A percentile compares a stretch with the other conserved stretches of the same genome.
Conservation (phyloP, 2,888 invertebrate species). For the Xestobium rufovillosum region DNA sequence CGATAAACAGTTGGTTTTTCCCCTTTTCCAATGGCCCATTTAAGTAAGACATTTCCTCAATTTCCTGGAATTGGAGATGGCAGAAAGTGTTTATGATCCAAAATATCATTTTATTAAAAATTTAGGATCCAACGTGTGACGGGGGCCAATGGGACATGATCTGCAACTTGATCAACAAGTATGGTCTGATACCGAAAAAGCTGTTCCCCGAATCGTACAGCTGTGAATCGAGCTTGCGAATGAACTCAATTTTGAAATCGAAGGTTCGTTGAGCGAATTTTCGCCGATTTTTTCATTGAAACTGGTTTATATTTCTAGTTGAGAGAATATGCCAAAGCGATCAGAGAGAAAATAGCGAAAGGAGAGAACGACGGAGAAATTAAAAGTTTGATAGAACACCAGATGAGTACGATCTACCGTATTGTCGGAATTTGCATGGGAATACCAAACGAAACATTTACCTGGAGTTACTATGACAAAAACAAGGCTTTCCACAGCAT, state of each 20-base stretch:
- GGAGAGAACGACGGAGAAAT: constrained; percentile 57
- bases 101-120: no score
- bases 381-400: constrained; percentile 54
- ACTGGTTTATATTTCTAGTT: constrained; percentile 50
- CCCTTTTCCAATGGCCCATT: no score
- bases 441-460: constrained; percentile 70
- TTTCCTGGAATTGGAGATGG: no score
- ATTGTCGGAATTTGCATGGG: constrained; percentile 80
- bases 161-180: constrained; percentile 75
- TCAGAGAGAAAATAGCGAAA: constrained; percentile 56
- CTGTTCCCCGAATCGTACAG: constrained; percentile 79
- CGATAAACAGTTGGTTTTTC: no score
- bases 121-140: constrained; percentile 70
- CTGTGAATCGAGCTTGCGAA: constrained; percentile 62
- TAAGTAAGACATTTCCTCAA: no score
- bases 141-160: constrained; percentile 94
- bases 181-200: constrained; percentile 83
- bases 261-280: constrained; percentile 68
- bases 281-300: neutral
- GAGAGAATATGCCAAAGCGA: constrained; percentile 69
- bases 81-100: no score
- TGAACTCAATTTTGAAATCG: constrained; percentile 74
- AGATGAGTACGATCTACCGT: constrained; percentile 68
- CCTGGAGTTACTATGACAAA: constrained; percentile 82
- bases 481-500: constrained; percentile 63